Conservation (phyloP, 2,113 vertebrate genomes). For the Lasiurus borealis region DNA sequence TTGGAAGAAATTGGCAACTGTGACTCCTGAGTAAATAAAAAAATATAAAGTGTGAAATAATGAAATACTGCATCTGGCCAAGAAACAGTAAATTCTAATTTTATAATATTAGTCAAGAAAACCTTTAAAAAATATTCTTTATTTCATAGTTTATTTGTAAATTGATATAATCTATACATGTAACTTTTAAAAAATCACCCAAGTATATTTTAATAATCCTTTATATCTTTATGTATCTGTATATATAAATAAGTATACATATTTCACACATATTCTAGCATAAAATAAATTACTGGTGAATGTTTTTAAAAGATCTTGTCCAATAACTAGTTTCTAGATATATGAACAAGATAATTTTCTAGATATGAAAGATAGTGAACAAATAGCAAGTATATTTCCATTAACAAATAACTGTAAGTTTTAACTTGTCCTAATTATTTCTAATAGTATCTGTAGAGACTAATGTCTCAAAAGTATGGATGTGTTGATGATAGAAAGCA, state of each 20-base stretch:
- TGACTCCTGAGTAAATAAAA: slow-evolving; percentile 60
- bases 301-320: neutral
- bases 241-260: neutral
- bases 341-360: slow-evolving; percentile 71
- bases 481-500: slow-evolving; percentile 90
- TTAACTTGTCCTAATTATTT: slow-evolving; percentile 82
- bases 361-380: slow-evolving; percentile 67
- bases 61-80: neutral
- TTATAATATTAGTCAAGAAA: slow-evolving; percentile 39
- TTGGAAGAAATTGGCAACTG: slow-evolving; percentile 57
- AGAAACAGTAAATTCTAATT: slow-evolving; percentile 50
- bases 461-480: slow-evolving; percentile 85
- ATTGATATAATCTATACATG: neutral
- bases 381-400: slow-evolving; percentile 55
- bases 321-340: slow-evolving; percentile 36
- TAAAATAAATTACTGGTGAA: slow-evolving; percentile 22
- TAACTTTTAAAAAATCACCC: slow-evolving; percentile 22
- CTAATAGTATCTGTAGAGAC: slow-evolving; percentile 84
- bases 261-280: neutral
- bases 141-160: slow-evolving; percentile 55
- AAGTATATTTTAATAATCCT: slow-evolving; percentile 20
- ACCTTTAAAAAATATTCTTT: slow-evolving; percentile 32
- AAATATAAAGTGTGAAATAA: slow-evolving; percentile 61
- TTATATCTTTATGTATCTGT: neutral
- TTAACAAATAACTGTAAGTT: slow-evolving; percentile 79